phyloP scores from a whole-genome alignment of 1,140 invertebrate species.

The Danaus melanippus region DNA sequence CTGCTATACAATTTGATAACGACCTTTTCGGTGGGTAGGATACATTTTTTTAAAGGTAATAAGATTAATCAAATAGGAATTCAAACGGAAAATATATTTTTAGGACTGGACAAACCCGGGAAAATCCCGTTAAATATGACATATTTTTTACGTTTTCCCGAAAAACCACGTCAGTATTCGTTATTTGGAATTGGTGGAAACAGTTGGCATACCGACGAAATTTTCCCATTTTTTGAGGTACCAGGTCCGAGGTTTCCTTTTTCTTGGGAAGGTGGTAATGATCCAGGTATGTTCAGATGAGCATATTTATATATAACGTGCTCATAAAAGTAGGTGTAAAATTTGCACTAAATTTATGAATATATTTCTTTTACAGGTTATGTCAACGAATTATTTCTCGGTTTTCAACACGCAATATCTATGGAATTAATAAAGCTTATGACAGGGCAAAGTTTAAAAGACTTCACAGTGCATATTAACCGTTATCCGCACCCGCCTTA shows the following conservation, averaged over 20 bases:
- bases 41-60: too few species aligned
- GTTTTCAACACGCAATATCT: constrained; percentile 77
- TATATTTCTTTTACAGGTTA: constrained; percentile 73
- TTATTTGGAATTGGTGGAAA: constrained; percentile 45
- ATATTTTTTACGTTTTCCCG: constrained; percentile 76
- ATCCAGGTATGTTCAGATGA: constrained; percentile 59
- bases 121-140: constrained; percentile 53
- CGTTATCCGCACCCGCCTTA: constrained; percentile 85
- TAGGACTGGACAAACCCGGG: constrained; percentile 24
- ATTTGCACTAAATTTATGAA: background rate
- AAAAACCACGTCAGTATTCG: constrained; percentile 68
- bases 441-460: constrained; percentile 44
- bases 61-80: too few species aligned
- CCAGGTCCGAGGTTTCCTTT: constrained; percentile 76
- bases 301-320: constrained; percentile 9
- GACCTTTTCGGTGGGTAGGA: constrained; percentile 35
- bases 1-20: constrained; percentile 56
- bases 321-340: too few species aligned
- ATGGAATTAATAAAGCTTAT: constrained; percentile 71
- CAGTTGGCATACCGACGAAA: constrained; percentile 76
- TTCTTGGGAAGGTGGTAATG: constrained; percentile 56
- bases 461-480: constrained; percentile 64
- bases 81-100: constrained; percentile 21
- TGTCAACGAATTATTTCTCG: constrained; percentile 78
- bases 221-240: constrained; percentile 78